Base-by-base conservation (phyloP, 2,888 invertebrate genomes). In the Lithophane semibrunnea region DNA sequence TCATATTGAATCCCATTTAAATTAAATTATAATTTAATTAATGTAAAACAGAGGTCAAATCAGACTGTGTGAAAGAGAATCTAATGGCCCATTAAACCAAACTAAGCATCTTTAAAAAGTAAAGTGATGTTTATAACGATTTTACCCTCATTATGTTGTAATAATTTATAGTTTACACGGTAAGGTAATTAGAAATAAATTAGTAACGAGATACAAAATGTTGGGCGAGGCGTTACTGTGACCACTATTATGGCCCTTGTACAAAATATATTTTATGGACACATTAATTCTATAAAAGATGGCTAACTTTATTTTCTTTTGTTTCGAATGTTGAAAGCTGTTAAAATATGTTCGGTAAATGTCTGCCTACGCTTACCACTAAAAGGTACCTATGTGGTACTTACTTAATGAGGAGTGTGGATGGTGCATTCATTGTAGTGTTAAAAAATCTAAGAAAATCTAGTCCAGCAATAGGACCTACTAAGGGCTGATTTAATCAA, bases 181-280 rank as follows among this genome's bases (percentile, higher is more conserved):
- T 81, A 78, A 88, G 75, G 88, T 92, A 92, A 93, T 93, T 93
- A 92, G 90, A 86, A 83, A 92, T 93, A 93, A 92, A 93, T 93
- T 93, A 88, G 94, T 93, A 93, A 93, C 88, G 85, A 86, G 91
- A 93, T 90, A 93, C 91, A 89, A 78, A 81, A 86, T 77, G 87
- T 80, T 79, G 81, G 85, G 76, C 86, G 86, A 80, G 81, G 77
- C 76, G 83, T 79, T 80, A 82, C 52, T 67, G 9, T 7, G 49
- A 7, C 71, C 52, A 79, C 84, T 83, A 82, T 82, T 87, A 87
- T 64, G 68, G 65, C 29, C 24, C 83, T 85, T 86, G 83, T 86
- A 82, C 82, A 84, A 86, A 77, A 83, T 83, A 89, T 90, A 89
- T 89, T 93, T 92, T 92, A 93, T 90, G 84, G 85, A 78, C 89